A percentile compares a stretch with the other conserved stretches of the same genome.
Conservation (phyloP, 2,113 vertebrate genomes). For the Nerophis ophidion region DNA sequence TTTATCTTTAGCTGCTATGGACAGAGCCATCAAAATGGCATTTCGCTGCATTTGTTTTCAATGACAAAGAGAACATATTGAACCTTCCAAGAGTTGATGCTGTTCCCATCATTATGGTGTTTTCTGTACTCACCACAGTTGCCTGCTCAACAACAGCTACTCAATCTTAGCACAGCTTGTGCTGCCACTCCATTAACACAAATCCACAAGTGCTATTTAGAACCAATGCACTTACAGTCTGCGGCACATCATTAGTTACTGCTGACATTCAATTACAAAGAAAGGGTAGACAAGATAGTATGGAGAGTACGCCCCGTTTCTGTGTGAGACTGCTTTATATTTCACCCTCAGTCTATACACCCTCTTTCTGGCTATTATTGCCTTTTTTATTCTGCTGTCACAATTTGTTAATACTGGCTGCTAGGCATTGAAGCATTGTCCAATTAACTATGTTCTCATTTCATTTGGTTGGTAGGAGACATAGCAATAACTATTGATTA, state of each 20-base stretch:
- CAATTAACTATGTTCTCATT: neutral
- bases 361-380: neutral
- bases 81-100: too few relatives aligned
- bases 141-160: constrained; percentile 8
- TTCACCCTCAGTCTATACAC: neutral
- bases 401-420: neutral
- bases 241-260: constrained; percentile 24
- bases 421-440: neutral
- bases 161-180: constrained; percentile 9
- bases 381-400: neutral
- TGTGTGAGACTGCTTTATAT: neutral
- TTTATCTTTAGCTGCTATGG: too few relatives aligned
- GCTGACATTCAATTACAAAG: constrained; percentile 26
- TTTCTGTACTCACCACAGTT: constrained; percentile 11
- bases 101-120: neutral
- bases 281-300: constrained; percentile 3
- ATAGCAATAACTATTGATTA: neutral
- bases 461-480: neutral
- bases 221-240: constrained; percentile 10
- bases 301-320: neutral
- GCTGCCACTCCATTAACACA: constrained; percentile 6
- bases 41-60: too few relatives aligned
- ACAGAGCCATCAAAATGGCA: too few relatives aligned
- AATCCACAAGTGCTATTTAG: constrained; percentile 2
- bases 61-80: too few relatives aligned